These are phyloP conservation scores for Fregata magnificens DNA, from an alignment of 2,113 vertebrate species.

Conservation along the genomic window DNA sequence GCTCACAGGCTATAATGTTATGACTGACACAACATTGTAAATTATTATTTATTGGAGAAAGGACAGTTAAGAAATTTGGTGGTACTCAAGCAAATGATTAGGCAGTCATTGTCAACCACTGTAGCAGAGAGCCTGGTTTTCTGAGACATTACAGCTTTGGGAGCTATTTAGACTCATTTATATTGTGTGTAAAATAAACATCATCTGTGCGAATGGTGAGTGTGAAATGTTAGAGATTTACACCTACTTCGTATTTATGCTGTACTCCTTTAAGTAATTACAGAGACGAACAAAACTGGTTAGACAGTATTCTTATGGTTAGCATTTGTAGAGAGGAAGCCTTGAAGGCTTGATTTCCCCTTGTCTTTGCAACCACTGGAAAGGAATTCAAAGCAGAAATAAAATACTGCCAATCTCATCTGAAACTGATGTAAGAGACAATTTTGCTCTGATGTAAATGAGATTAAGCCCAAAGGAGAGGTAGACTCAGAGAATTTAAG, in stretches of 20 bases:
- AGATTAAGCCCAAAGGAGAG: neutral
- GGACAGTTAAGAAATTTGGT: neutral
- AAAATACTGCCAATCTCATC: neutral
- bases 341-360: neutral
- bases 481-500: neutral
- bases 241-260: constrained; percentile 20
- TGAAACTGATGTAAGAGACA: neutral
- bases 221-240: constrained; percentile 31
- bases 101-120: neutral
- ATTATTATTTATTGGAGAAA: neutral
- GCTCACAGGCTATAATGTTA: neutral
- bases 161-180: neutral
- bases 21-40: neutral
- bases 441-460: neutral
- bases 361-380: neutral
- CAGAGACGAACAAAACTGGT: neutral
- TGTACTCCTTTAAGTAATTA: constrained; percentile 41
- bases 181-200: constrained; percentile 17
- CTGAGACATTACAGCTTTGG: neutral
- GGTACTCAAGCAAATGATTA: neutral
- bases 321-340: neutral
- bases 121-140: neutral
- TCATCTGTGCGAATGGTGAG: constrained; percentile 1
- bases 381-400: neutral
- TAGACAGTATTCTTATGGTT: constrained; percentile 13